These are phyloP conservation scores for Parasteatoda lunata DNA, from an alignment of 2,888 invertebrate species.

Conservation along the genomic window DNA sequence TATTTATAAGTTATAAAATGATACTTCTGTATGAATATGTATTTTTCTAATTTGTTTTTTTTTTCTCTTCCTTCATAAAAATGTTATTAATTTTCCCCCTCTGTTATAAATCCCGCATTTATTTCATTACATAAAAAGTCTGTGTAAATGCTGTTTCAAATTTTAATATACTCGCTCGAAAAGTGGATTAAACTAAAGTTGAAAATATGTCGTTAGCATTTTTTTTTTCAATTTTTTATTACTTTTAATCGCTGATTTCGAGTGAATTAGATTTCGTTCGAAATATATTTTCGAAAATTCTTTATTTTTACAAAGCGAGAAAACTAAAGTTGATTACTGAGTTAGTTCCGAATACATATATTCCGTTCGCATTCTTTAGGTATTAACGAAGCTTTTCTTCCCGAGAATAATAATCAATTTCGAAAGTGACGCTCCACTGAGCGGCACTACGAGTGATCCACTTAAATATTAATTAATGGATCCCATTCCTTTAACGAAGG, in stretches of 20 bases:
- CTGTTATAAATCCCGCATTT: conserved; percentile 60
- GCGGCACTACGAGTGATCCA: conserved; percentile 56
- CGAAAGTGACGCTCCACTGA: conserved; percentile 57
- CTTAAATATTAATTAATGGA: conserved; percentile 67
- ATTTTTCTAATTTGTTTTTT: conserved; percentile 32
- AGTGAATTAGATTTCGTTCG: conserved; percentile 27
- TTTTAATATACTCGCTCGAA: conserved; percentile 54
- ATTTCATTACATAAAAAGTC: conserved; percentile 53
- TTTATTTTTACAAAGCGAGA: conserved; percentile 52
- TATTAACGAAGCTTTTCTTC: conserved; percentile 53
- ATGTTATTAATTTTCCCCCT: conserved; percentile 52
- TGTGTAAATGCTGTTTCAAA: conserved; percentile 11
- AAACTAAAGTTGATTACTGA: conserved; percentile 50
- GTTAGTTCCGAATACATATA: conserved; percentile 3
- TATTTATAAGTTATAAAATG: conserved; percentile 21
- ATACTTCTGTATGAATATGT: conserved; percentile 55
- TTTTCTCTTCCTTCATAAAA: not conserved
- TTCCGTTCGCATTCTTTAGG: conserved; percentile 51
- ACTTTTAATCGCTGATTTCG: conserved; percentile 59
- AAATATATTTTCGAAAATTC: conserved; percentile 30
- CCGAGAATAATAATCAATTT: conserved; percentile 54
- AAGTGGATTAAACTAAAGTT: conserved; percentile 49
- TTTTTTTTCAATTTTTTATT: conserved; percentile 15
- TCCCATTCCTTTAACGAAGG: conserved; percentile 63
- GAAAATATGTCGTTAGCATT: not conserved